phyloP scores from a whole-genome alignment of 2,888 invertebrate species.

The Odontothrips loti region DNA sequence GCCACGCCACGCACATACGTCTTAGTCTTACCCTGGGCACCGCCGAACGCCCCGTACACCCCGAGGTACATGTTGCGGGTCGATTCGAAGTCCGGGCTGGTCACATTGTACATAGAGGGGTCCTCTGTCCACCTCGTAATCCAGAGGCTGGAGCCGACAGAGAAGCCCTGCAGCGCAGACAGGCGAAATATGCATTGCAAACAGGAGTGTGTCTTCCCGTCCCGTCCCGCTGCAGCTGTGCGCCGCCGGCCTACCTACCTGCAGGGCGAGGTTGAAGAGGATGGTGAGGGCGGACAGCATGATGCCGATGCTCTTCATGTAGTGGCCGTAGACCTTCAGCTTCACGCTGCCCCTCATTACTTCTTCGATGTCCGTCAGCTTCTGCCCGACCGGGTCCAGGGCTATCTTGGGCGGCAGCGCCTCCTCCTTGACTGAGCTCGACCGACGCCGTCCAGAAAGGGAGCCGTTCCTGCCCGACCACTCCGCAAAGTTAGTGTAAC shows the following conservation, averaged over 20 bases:
- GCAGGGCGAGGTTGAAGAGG: slow-evolving; percentile 64
- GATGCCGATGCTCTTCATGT: slow-evolving; percentile 78
- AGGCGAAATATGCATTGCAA: not conserved
- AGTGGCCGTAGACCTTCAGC: slow-evolving; percentile 81
- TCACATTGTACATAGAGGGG: slow-evolving; percentile 45
- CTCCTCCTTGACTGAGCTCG: not conserved
- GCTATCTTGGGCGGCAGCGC: not conserved
- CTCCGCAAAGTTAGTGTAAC: not conserved
- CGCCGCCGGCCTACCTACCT: not conserved
- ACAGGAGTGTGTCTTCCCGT: not conserved
- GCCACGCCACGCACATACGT: not conserved
- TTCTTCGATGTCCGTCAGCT: slow-evolving; percentile 10
- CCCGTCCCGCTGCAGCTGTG: not conserved
- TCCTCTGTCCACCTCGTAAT: slow-evolving; percentile 76
- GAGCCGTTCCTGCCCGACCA: not conserved
- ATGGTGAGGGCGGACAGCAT: slow-evolving; percentile 69
- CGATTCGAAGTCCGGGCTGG: slow-evolving; percentile 43
- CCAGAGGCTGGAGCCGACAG: slow-evolving; percentile 84
- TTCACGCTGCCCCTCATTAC: slow-evolving; percentile 47
- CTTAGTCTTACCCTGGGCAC: slow-evolving; percentile 75
- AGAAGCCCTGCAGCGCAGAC: slow-evolving; percentile 66
- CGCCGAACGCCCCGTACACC: slow-evolving; percentile 80
- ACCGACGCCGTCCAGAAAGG: not conserved
- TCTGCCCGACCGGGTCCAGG: slow-evolving; percentile 3
- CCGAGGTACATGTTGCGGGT: slow-evolving; percentile 76